A percentile compares a stretch with the other conserved stretches of the same genome.
Evolutionary conservation across 2,113 vertebrate species (phyloP).

Genomic region (Callochromis pleurospilus): DNA sequence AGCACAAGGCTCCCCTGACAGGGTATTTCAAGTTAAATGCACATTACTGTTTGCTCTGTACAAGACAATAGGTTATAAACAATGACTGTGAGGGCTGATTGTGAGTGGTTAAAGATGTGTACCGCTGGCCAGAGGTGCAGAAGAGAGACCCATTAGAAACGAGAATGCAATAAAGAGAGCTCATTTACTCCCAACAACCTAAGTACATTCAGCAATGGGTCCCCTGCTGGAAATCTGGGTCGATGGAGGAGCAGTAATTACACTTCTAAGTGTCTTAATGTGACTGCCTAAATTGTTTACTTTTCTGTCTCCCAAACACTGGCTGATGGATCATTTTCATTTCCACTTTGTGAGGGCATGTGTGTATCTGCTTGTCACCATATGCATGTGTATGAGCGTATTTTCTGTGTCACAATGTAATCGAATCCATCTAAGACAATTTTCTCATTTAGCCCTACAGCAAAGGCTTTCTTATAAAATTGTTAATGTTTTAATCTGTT

Average conservation of each 20-base stretch:
- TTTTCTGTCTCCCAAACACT: conserved; percentile 40
- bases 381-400: neutral
- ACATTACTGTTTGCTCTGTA: conserved; percentile 25
- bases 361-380: neutral
- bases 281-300: conserved; percentile 51
- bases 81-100: conserved; percentile 18
- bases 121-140: conserved; percentile 30
- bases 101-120: conserved; percentile 51
- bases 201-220: conserved; percentile 58
- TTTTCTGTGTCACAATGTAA: neutral
- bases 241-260: conserved; percentile 66
- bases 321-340: conserved; percentile 52
- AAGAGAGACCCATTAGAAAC: conserved; percentile 54
- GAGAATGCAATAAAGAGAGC: conserved; percentile 62
- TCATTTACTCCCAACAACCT: conserved; percentile 58
- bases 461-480: neutral
- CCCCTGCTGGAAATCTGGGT: conserved; percentile 60
- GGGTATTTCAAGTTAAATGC: conserved; percentile 26
- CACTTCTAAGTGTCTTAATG: conserved; percentile 69
- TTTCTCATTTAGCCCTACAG: neutral
- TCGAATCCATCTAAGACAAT: neutral
- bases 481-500: neutral
- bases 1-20: neutral
- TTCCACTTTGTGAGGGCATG: neutral
- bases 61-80: conserved; percentile 53